phyloP scores from a whole-genome alignment of 37 sponge, comb jelly and placozoan genomes.

The Beroe forskalii region DNA sequence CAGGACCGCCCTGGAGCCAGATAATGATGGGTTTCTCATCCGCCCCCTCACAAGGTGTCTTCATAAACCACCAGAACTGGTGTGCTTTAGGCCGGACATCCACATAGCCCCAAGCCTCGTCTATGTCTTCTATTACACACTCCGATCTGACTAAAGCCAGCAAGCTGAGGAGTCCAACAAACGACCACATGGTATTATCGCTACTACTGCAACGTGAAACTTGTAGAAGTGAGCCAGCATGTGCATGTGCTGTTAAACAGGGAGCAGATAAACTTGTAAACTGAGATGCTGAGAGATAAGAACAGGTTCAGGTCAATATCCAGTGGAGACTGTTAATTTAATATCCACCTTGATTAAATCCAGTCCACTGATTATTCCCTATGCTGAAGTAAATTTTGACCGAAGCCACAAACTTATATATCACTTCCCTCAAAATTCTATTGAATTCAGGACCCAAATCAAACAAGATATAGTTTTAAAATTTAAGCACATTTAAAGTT shows the following conservation, averaged over 20 bases:
- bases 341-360: too few relatives aligned
- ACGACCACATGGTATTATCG: too few relatives aligned
- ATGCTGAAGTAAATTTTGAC: too few relatives aligned
- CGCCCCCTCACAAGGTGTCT: constrained; percentile 64
- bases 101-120: constrained; percentile 79
- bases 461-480: too few relatives aligned
- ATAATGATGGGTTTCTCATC: constrained; percentile 76
- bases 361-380: too few relatives aligned
- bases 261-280: background rate
- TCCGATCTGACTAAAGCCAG: background rate
- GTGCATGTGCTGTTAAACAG: background rate
- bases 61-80: constrained; percentile 94
- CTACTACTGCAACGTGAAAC: background rate
- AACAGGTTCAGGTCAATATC: too few relatives aligned
- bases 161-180: background rate
- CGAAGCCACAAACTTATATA: too few relatives aligned
- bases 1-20: constrained; percentile 91
- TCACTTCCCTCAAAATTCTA: too few relatives aligned
- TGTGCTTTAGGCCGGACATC: constrained; percentile 73
- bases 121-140: background rate
- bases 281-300: background rate
- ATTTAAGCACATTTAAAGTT: too few relatives aligned
- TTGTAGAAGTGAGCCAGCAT: background rate
- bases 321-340: too few relatives aligned
- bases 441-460: too few relatives aligned